These are phyloP conservation scores for Pristionchus japonicus DNA, from an alignment of 2,888 invertebrate genomes.

Conservation along the genomic window DNA sequence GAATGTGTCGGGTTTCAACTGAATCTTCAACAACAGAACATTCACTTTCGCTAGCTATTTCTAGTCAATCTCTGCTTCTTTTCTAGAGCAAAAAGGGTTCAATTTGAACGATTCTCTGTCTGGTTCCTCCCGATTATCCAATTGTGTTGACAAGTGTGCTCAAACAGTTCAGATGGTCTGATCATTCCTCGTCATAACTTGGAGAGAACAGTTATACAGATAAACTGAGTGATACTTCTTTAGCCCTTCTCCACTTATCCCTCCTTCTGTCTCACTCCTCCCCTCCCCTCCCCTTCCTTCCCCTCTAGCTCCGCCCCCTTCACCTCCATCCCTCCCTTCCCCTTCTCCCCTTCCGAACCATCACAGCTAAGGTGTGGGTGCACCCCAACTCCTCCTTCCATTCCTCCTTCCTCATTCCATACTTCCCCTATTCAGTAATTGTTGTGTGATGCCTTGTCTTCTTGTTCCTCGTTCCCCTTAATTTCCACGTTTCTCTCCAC, in stretches of 20 bases:
- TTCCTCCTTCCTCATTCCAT: not conserved
- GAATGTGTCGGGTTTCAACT: not conserved
- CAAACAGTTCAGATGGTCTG: not conserved
- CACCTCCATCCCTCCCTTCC: not conserved
- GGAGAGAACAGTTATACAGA: not conserved
- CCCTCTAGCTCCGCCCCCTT: not conserved
- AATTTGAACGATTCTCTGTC: not conserved
- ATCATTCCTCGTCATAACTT: not conserved
- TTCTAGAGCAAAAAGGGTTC: not conserved
- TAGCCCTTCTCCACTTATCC: not conserved
- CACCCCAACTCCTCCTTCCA: not conserved
- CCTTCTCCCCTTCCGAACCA: not conserved
- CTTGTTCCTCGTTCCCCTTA: not conserved
- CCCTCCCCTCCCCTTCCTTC: not conserved
- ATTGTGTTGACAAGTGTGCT: not conserved
- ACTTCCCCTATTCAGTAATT: conserved; percentile 19
- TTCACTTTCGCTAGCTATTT: not conserved
- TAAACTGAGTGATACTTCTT: not conserved
- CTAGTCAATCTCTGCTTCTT: not conserved
- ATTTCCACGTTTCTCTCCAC: not conserved
- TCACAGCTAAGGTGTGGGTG: not conserved
- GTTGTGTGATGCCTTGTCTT: not conserved
- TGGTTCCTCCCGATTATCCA: not conserved
- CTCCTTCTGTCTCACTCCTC: not conserved
- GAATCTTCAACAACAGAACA: not conserved